These are phyloP conservation scores for Eumaeus atala DNA, from an alignment of 1,140 invertebrate species.

Conservation along the genomic window DNA sequence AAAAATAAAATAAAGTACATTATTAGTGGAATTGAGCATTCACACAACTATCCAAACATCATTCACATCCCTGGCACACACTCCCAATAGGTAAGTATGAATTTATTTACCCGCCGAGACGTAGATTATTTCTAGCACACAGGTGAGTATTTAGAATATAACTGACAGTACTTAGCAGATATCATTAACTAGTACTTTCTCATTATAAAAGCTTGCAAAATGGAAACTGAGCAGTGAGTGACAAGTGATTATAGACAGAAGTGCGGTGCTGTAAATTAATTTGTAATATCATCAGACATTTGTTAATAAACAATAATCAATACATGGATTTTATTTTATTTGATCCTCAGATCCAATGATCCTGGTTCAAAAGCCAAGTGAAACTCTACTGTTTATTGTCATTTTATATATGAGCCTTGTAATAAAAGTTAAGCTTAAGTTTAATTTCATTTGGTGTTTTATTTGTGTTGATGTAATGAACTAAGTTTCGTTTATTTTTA, in stretches of 20 bases:
- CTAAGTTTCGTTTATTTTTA: no score
- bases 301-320: conserved; percentile 58
- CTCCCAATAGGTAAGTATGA: conserved; percentile 43
- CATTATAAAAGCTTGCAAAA: conserved; percentile 68
- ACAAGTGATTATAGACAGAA: conserved; percentile 45
- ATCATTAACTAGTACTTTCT: conserved; percentile 45
- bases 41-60: no score
- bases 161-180: conserved; percentile 12
- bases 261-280: conserved; percentile 51
- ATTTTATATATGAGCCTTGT: no score
- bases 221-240: conserved; percentile 60
- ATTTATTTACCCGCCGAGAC: conserved; percentile 19
- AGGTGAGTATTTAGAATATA: conserved; percentile 39
- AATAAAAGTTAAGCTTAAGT: no score
- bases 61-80: conserved; percentile 10
- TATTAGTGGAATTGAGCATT: no score
- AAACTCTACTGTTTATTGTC: conserved; percentile 2
- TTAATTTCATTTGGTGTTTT: no score
- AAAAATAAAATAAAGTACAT: no score
- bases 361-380: conserved; percentile 44
- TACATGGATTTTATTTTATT: conserved; percentile 38
- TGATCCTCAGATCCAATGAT: conserved; percentile 58
- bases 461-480: no score
- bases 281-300: conserved; percentile 41
- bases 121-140: conserved; percentile 17